These are phyloP conservation scores for Tokudaia tokunoshimensis DNA, from an alignment of 2,797 vertebrate genomes.

Conservation along the genomic window DNA sequence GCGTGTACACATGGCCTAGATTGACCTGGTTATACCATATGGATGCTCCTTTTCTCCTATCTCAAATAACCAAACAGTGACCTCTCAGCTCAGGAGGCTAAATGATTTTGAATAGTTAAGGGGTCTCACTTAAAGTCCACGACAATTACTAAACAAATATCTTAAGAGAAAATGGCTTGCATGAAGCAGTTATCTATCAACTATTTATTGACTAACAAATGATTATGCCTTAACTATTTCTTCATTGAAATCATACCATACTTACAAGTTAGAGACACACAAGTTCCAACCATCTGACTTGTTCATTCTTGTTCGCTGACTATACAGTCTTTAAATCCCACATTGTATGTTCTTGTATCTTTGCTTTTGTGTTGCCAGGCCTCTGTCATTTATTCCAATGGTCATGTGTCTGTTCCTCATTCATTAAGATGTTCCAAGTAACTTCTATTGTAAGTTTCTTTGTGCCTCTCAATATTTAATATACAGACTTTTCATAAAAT, in stretches of 20 bases:
- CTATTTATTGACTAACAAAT: not conserved
- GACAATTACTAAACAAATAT: not conserved
- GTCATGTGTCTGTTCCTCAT: not conserved
- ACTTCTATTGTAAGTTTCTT: constrained; percentile 10
- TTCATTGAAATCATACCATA: not conserved
- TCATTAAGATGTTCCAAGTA: not conserved
- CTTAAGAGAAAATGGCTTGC: not conserved
- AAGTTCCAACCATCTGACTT: not conserved
- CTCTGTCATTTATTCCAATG: not conserved
- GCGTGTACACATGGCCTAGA: not conserved
- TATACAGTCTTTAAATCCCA: not conserved
- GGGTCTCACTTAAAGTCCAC: not conserved
- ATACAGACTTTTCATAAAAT: constrained; percentile 23
- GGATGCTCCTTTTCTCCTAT: not conserved
- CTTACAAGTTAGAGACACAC: not conserved
- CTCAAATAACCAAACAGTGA: not conserved
- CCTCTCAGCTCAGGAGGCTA: not conserved
- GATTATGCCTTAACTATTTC: not conserved
- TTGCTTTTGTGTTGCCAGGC: not conserved
- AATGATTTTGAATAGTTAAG: not conserved
- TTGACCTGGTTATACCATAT: not conserved
- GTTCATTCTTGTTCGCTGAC: not conserved
- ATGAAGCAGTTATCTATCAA: not conserved
- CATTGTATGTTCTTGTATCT: not conserved
- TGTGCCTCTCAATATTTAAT: constrained; percentile 8